Percentiles rank a stretch among this genome's conserved stretches.
Conservation (phyloP, 92 coral and sea anemone species). For the Montipora capitata region DNA sequence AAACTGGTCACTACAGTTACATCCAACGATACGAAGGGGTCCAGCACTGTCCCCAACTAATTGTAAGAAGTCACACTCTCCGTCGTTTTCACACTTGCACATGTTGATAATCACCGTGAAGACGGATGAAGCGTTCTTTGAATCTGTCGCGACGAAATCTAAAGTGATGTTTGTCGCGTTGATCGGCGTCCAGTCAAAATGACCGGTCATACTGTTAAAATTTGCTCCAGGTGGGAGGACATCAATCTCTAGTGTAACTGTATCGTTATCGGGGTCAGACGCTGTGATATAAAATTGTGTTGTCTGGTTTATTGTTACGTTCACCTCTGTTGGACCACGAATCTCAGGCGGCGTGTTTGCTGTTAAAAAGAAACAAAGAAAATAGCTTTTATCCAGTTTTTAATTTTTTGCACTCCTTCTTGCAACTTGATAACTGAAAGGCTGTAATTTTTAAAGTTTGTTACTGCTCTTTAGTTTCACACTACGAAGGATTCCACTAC, state of each 20-base stretch:
- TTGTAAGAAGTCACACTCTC: constrained; percentile 59
- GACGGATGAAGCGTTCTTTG: constrained; percentile 60
- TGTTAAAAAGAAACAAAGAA: not conserved
- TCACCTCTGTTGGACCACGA: constrained; percentile 59
- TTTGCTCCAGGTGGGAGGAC: constrained; percentile 70
- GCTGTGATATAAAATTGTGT: constrained; percentile 39
- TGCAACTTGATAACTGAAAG: no score
- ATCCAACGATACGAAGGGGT: constrained; percentile 62
- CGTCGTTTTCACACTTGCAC: constrained; percentile 79
- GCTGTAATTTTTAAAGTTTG: no score
- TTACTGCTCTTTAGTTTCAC: no score
- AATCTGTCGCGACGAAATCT: constrained; percentile 72
- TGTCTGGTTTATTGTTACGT: constrained; percentile 58
- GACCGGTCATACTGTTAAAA: constrained; percentile 57
- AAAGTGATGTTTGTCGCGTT: constrained; percentile 51
- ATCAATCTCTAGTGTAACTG: constrained; percentile 47
- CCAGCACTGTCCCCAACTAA: constrained; percentile 47
- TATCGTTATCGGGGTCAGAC: constrained; percentile 79
- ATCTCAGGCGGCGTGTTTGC: constrained; percentile 83
- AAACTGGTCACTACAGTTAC: constrained; percentile 73
- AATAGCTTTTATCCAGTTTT: no score
- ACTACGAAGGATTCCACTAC: no score
- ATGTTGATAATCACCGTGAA: constrained; percentile 47
- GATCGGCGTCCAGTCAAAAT: constrained; percentile 66
- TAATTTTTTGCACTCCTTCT: no score